These are phyloP conservation scores for Patella ulyssiponensis DNA, from an alignment of 2,888 invertebrate genomes.

Conservation along the genomic window DNA sequence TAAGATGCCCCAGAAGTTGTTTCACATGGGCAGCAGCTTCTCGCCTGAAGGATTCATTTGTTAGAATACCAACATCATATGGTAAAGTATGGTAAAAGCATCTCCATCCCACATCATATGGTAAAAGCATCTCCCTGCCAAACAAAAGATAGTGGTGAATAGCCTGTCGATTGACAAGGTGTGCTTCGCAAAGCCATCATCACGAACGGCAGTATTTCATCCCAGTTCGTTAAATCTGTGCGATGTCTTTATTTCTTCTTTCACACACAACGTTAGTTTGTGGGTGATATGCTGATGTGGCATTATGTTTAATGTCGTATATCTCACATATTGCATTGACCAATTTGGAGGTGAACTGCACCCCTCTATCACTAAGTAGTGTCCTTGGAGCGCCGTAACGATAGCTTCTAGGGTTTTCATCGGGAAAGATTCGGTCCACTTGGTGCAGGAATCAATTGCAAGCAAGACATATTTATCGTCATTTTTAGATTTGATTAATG, in stretches of 20 bases:
- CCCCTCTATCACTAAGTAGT: constrained; percentile 35
- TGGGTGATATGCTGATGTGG: constrained; percentile 16
- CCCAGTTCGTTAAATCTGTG: constrained; percentile 9
- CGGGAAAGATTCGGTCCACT: constrained; percentile 24
- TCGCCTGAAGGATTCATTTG: background rate
- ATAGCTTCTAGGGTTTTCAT: constrained; percentile 17
- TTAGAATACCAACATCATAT: background rate
- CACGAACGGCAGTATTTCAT: background rate
- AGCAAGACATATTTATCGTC: constrained; percentile 12
- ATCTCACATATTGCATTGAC: constrained; percentile 21
- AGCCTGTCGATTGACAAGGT: constrained; percentile 6
- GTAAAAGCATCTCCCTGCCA: constrained; percentile 20
- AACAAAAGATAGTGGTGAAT: constrained; percentile 22
- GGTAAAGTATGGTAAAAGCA: too few species aligned
- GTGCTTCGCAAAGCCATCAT: too few species aligned
- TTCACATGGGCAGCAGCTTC: background rate
- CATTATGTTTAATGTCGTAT: constrained; percentile 7
- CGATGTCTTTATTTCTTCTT: constrained; percentile 17
- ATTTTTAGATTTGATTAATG: constrained; percentile 14
- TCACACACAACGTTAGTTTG: constrained; percentile 21
- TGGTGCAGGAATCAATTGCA: constrained; percentile 2
- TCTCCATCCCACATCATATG: too few species aligned
- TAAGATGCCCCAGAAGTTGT: constrained; percentile 6
- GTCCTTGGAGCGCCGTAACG: constrained; percentile 27
- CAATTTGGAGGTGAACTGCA: constrained; percentile 31